phyloP scores from a whole-genome alignment of 2,113 vertebrate species.

The Ailuropoda melanoleuca region DNA sequence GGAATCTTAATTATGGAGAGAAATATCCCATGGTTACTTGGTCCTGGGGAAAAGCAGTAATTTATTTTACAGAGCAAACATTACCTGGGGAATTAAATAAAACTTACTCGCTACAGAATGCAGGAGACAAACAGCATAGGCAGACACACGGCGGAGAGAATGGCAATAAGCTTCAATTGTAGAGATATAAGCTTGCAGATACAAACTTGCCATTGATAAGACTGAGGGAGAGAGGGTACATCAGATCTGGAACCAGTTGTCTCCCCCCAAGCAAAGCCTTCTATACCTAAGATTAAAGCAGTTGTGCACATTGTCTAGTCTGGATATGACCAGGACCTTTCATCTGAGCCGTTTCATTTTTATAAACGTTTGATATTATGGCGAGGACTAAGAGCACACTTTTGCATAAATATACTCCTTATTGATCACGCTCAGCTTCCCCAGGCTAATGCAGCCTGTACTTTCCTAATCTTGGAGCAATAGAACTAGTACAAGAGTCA shows the following conservation, averaged over 20 bases:
- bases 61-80: slow-evolving; percentile 42
- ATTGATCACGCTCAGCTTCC: not conserved
- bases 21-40: not conserved
- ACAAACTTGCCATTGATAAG: too few species aligned
- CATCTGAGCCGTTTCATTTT: not conserved
- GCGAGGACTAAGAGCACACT: not conserved
- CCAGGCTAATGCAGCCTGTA: too few species aligned
- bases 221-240: not conserved
- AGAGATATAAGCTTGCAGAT: not conserved
- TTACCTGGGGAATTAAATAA: slow-evolving; percentile 14
- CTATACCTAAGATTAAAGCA: not conserved
- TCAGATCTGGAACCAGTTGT: not conserved
- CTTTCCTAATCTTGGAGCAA: not conserved
- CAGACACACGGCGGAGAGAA: not conserved
- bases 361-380: not conserved
- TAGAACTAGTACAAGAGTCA: not conserved
- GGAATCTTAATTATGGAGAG: slow-evolving; percentile 8
- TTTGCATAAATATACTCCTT: not conserved
- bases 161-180: not conserved
- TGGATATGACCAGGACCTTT: not conserved
- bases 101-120: not conserved
- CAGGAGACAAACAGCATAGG: not conserved
- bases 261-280: not conserved
- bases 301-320: not conserved
- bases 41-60: not conserved